Conservation (phyloP, 2,888 invertebrate species). For the Paralinhomoeus sp. region DNA sequence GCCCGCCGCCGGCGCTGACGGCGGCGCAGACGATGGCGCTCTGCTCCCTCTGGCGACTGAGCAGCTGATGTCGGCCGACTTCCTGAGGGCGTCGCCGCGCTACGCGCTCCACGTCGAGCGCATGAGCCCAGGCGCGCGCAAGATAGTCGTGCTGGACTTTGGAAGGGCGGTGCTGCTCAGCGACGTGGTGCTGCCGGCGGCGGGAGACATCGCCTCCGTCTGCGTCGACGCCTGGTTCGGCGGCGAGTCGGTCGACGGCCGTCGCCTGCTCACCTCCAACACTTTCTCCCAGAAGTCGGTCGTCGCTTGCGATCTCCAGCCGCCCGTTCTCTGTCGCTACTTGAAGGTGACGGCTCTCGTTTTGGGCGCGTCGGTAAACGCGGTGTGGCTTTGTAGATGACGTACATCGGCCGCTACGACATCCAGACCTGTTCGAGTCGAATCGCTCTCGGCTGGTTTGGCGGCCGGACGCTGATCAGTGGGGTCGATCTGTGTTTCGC, state of each 20-base stretch:
- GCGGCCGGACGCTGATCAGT: slow-evolving; percentile 59
- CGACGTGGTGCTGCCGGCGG: slow-evolving; percentile 39
- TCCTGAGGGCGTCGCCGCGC: slow-evolving; percentile 57
- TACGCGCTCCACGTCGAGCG: slow-evolving; percentile 60
- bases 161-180: slow-evolving; percentile 62
- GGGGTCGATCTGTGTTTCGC: slow-evolving; percentile 32
- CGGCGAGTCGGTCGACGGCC: slow-evolving; percentile 42
- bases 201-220: slow-evolving; percentile 42
- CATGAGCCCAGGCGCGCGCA: slow-evolving; percentile 71
- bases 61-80: slow-evolving; percentile 26
- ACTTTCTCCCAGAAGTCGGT: slow-evolving; percentile 67
- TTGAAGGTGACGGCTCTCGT: slow-evolving; percentile 57
- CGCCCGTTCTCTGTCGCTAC: slow-evolving; percentile 63
- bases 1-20: neutral
- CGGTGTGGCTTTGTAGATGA: slow-evolving; percentile 39
- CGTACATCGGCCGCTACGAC: slow-evolving; percentile 67
- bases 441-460: slow-evolving; percentile 75
- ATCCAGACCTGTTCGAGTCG: slow-evolving; percentile 70
- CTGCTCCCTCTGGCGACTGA: neutral
- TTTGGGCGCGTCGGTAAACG: too few species aligned
- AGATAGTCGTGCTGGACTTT: slow-evolving; percentile 72
- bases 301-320: slow-evolving; percentile 64
- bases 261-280: slow-evolving; percentile 55
- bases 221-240: slow-evolving; percentile 70
- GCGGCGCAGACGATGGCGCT: too few species aligned